Evolutionary conservation across 2,113 vertebrate species (phyloP).

Genomic region (Pantherophis guttatus): DNA sequence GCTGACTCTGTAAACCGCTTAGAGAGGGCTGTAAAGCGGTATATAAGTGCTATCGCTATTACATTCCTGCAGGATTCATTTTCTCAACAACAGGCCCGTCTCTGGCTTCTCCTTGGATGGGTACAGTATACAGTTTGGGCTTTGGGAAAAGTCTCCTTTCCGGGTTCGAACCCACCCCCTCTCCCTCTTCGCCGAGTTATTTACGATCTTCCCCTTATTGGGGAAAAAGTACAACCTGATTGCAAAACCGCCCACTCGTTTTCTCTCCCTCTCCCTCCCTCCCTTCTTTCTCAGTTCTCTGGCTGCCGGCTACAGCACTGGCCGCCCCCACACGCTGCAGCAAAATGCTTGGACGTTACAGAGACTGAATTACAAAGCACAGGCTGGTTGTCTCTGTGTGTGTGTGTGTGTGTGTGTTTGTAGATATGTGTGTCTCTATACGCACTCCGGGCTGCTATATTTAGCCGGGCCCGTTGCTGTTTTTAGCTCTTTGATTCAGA

Average conservation of each 20-base stretch:
- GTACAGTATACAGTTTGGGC: not conserved
- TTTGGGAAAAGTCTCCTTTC: not conserved
- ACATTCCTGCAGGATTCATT: not conserved
- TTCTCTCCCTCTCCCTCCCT: accelerated
- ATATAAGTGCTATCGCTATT: too few species aligned
- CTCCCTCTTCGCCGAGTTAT: not conserved
- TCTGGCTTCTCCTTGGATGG: constrained; percentile 34
- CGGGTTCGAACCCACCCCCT: not conserved
- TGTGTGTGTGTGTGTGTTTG: not conserved
- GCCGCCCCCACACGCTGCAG: constrained; percentile 26
- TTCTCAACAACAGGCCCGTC: constrained; percentile 17
- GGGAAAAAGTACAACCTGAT: not conserved
- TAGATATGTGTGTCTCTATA: not conserved
- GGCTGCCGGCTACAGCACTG: not conserved
- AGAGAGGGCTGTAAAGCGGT: too few species aligned
- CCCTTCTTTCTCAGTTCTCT: not conserved
- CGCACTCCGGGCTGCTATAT: constrained; percentile 15
- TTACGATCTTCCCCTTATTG: not conserved
- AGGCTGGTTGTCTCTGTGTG: not conserved
- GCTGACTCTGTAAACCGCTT: too few species aligned
- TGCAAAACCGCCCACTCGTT: not conserved
- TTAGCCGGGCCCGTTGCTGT: constrained; percentile 6
- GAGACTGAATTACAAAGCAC: constrained; percentile 1
- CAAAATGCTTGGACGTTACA: not conserved
- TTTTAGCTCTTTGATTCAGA: constrained; percentile 37